Base-by-base conservation (phyloP, 1,140 invertebrate species). In the Papilio aristodemus region DNA sequence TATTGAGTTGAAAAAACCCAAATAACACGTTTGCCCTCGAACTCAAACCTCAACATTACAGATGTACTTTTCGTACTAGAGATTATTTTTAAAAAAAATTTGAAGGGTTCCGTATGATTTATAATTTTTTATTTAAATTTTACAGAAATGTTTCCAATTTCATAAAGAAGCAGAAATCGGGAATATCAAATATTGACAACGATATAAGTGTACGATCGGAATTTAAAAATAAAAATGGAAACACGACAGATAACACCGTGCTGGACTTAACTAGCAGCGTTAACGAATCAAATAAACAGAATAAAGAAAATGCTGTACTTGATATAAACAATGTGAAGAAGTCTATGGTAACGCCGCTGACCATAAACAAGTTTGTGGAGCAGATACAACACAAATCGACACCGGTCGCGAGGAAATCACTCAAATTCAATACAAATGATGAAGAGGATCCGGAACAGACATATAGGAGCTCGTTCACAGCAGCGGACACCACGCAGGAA, bases 331-430 rank as follows among this genome's bases (percentile, higher is more conserved):
- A 64, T 60, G 66, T 66, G 6, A 78, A 79, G 27, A 70, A 64
- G 13, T 75, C 82, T 17, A 62, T 83, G 7, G 84, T 86, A 37
- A 91, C 90, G 11, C 90, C 90, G 1, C 17, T 82, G 0, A 87
- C 79, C 10, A 89, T 90, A 13, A 80, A 76, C 14, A 90, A 85
- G 68, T 91, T 91, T 77, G 83, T 81, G 27, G 79, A 82, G 71
- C 76, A 86, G 41, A 83, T 91, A 11, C 83, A 84, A 50, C 78
- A 86, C 59, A 87, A 89, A 36, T 91, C 88, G 0, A 92, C 89
- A 2, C 90, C 90, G 1, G 54, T 89, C 2, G 87, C 86, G 0
- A 79, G 80, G 57, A 90, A 90, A 70, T 89, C 89, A 4, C 76
- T 91, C 1, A 85, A 87, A 64, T 92, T 86, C 67, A 72, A 76